phyloP scores from a whole-genome alignment of 2,888 invertebrate species.

The Chrysopilus asiliformis region DNA sequence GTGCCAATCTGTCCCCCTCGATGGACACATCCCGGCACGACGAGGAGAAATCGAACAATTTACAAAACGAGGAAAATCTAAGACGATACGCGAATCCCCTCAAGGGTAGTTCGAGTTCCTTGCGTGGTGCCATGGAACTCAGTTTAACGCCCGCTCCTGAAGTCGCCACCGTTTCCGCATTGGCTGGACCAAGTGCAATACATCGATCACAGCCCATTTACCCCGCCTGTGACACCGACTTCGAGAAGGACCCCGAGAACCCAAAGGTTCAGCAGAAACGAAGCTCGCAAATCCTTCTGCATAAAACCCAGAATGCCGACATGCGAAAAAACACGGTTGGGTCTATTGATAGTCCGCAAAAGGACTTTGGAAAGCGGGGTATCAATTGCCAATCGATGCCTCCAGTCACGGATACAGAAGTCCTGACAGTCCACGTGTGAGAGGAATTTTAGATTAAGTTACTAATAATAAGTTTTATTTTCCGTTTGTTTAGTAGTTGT shows the following conservation, averaged over 20 bases:
- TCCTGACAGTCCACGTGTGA: constrained; percentile 44
- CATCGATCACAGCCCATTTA: constrained; percentile 34
- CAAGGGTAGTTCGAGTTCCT: constrained; percentile 44
- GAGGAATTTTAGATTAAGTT: constrained; percentile 10
- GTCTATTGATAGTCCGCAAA: constrained; percentile 40
- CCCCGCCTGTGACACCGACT: constrained; percentile 31
- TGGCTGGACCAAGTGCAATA: constrained; percentile 34
- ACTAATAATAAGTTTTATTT: constrained; percentile 8
- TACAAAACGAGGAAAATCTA: constrained; percentile 82
- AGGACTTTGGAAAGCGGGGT: constrained; percentile 66
- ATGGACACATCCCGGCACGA: constrained; percentile 53
- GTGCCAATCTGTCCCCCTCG: constrained; percentile 41
- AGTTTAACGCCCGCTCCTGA: constrained; percentile 34
- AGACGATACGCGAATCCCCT: constrained; percentile 70
- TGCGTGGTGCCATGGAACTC: constrained; percentile 41
- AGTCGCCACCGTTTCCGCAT: constrained; percentile 24
- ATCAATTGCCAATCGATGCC: constrained; percentile 41
- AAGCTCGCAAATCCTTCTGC: constrained; percentile 52
- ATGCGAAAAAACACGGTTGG: constrained; percentile 72
- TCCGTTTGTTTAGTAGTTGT: constrained; percentile 15
- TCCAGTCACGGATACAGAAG: constrained; percentile 31
- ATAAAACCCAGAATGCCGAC: constrained; percentile 75
- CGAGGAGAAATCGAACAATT: constrained; percentile 80
- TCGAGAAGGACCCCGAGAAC: constrained; percentile 31
- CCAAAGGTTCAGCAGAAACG: constrained; percentile 35